A percentile compares a stretch with the other conserved stretches of the same genome.
phyloP scores from a whole-genome alignment of 2,888 invertebrate genomes.

The Tortricodes alternella region DNA sequence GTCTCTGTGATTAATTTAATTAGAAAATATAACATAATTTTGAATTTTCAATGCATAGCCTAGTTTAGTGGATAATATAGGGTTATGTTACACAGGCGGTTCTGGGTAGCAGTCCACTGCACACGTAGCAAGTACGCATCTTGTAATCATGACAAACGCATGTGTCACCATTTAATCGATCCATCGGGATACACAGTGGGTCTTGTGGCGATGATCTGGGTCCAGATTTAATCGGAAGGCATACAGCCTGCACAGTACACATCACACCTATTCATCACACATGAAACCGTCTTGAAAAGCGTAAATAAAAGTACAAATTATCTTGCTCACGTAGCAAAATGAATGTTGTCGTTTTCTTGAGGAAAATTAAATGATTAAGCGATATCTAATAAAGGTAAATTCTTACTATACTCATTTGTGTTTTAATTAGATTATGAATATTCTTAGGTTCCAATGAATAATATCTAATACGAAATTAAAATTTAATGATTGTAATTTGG shows the following conservation, averaged over 20 bases:
- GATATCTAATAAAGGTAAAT: conserved; percentile 41
- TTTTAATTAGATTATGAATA: conserved; percentile 42
- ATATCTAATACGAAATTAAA: conserved; percentile 52
- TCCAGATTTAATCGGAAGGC: neutral
- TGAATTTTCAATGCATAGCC: conserved; percentile 65
- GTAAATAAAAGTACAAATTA: conserved; percentile 71
- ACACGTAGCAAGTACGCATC: conserved; percentile 12
- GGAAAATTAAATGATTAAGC: conserved; percentile 38
- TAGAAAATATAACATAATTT: conserved; percentile 60
- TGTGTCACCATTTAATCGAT: neutral
- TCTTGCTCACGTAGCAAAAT: conserved; percentile 76
- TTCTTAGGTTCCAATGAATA: conserved; percentile 56
- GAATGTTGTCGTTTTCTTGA: conserved; percentile 64
- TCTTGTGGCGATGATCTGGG: too few relatives aligned
- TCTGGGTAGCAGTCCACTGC: conserved; percentile 42
- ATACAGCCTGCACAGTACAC: neutral
- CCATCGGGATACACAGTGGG: too few relatives aligned
- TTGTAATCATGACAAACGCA: conserved; percentile 56
- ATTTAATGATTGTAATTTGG: conserved; percentile 55
- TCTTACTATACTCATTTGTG: conserved; percentile 72
- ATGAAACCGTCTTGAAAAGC: conserved; percentile 20
- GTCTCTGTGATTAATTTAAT: conserved; percentile 78
- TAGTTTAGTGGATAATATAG: conserved; percentile 23
- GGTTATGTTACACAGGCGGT: conserved; percentile 47
- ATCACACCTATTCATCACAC: conserved; percentile 2